A percentile compares a stretch with the other conserved stretches of the same genome.
phyloP scores from a whole-genome alignment of 2,888 invertebrate species.

The Diaperis boleti region DNA sequence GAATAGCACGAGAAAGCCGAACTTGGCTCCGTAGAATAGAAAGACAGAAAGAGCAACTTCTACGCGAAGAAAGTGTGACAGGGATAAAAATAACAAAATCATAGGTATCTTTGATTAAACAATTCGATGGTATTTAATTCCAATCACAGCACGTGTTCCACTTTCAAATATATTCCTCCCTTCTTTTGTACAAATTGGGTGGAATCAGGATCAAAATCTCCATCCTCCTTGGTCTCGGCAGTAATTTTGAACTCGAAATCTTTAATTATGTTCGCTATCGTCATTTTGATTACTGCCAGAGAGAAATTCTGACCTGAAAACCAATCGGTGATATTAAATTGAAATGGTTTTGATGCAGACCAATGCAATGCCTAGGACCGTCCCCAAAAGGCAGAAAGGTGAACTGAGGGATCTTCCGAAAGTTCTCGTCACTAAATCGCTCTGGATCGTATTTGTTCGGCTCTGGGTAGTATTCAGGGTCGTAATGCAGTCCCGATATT shows the following conservation, averaged over 20 bases:
- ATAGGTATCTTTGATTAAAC: too few species aligned
- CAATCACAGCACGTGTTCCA: not conserved
- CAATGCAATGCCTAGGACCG: constrained; percentile 63
- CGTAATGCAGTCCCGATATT: constrained; percentile 59
- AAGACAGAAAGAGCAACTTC: too few species aligned
- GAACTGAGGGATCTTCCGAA: constrained; percentile 43
- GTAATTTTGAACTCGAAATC: constrained; percentile 23
- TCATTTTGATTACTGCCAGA: constrained; percentile 16
- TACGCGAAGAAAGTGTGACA: too few species aligned
- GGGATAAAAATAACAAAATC: too few species aligned
- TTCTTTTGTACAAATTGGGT: constrained; percentile 17
- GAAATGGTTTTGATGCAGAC: constrained; percentile 43
- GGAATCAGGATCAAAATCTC: constrained; percentile 13
- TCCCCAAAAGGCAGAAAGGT: constrained; percentile 56
- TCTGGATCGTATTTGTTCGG: constrained; percentile 66
- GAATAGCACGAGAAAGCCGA: too few species aligned
- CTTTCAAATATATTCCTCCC: constrained; percentile 15
- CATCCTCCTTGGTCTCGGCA: not conserved
- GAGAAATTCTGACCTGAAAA: constrained; percentile 26
- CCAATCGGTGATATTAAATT: not conserved
- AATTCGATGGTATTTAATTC: too few species aligned
- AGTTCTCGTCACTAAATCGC: constrained; percentile 62
- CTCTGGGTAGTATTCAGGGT: constrained; percentile 63
- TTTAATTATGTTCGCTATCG: constrained; percentile 15
- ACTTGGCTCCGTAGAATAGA: too few species aligned